phyloP scores from a whole-genome alignment of 2,888 invertebrate genomes.

The Drosophila cognata region DNA sequence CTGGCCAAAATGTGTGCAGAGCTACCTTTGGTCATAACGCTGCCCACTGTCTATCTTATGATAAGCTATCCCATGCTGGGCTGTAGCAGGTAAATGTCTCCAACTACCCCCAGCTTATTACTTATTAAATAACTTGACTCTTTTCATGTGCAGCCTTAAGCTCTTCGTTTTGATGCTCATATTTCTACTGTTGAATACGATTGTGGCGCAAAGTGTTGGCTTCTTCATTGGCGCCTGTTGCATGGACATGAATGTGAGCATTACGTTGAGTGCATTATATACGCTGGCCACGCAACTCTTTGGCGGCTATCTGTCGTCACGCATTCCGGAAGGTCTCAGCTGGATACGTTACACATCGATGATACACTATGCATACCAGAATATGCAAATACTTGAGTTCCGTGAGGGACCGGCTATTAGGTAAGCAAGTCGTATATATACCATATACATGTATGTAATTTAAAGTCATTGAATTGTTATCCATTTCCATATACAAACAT shows the following conservation, averaged over 20 bases:
- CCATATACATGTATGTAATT: not conserved
- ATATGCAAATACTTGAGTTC: slow-evolving; percentile 92
- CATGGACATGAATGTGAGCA: slow-evolving; percentile 91
- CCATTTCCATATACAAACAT: slow-evolving; percentile 7
- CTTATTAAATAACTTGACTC: not conserved
- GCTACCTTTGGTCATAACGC: slow-evolving; percentile 89
- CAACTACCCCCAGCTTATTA: not conserved
- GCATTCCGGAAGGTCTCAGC: slow-evolving; percentile 90
- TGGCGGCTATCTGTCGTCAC: slow-evolving; percentile 90
- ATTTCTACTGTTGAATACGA: slow-evolving; percentile 89
- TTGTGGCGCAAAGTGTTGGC: slow-evolving; percentile 92
- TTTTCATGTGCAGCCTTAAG: slow-evolving; percentile 84
- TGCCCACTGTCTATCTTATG: slow-evolving; percentile 91
- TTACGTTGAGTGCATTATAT: slow-evolving; percentile 91
- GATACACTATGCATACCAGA: slow-evolving; percentile 92
- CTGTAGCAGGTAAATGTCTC: slow-evolving; percentile 77
- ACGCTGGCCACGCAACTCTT: slow-evolving; percentile 91
- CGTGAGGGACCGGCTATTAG: slow-evolving; percentile 88
- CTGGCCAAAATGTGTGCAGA: slow-evolving; percentile 93
- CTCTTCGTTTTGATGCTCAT: slow-evolving; percentile 89
- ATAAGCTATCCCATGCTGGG: slow-evolving; percentile 92
- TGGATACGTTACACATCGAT: slow-evolving; percentile 91
- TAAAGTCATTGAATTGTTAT: not conserved
- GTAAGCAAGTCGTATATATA: slow-evolving; percentile 85
- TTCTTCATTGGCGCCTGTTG: slow-evolving; percentile 92